A percentile compares a stretch with the other conserved stretches of the same genome.
Conservation (phyloP, 2,797 vertebrate species). For the Bradypus variegatus region DNA sequence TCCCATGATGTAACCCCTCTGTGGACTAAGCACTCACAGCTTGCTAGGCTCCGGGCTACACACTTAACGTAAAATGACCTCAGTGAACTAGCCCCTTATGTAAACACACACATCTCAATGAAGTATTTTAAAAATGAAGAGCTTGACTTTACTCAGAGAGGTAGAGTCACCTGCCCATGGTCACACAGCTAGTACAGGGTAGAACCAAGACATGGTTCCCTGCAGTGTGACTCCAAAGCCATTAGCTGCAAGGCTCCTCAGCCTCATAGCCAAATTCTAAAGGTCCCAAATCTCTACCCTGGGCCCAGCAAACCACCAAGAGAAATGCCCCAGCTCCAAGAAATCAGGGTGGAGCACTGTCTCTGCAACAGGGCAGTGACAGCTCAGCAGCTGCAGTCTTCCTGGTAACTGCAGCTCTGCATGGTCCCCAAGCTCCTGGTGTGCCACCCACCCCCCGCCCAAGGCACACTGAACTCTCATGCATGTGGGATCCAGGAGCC, state of each 20-base stretch:
- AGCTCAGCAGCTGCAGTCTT: background rate
- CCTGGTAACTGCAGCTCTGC: background rate
- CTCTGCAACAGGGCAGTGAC: background rate
- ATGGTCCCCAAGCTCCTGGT: background rate
- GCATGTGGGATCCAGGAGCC: too few species aligned
- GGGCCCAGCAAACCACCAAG: background rate
- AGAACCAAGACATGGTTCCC: background rate
- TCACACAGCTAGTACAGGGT: background rate
- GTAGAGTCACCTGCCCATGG: background rate
- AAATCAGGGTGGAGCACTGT: background rate
- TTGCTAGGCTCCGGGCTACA: background rate
- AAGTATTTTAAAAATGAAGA: conserved; percentile 14
- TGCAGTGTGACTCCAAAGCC: background rate
- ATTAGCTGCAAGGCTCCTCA: background rate
- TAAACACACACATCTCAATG: background rate
- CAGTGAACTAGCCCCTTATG: background rate
- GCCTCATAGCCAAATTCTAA: background rate
- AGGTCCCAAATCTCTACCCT: background rate
- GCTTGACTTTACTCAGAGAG: background rate
- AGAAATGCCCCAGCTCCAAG: background rate
- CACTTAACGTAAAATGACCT: background rate
- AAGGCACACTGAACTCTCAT: background rate
- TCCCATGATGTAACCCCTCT: background rate
- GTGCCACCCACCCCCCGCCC: too few species aligned
- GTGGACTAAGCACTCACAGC: background rate